These are phyloP conservation scores for Neoascia interrupta DNA, from an alignment of 2,888 invertebrate species.

Conservation along the genomic window DNA sequence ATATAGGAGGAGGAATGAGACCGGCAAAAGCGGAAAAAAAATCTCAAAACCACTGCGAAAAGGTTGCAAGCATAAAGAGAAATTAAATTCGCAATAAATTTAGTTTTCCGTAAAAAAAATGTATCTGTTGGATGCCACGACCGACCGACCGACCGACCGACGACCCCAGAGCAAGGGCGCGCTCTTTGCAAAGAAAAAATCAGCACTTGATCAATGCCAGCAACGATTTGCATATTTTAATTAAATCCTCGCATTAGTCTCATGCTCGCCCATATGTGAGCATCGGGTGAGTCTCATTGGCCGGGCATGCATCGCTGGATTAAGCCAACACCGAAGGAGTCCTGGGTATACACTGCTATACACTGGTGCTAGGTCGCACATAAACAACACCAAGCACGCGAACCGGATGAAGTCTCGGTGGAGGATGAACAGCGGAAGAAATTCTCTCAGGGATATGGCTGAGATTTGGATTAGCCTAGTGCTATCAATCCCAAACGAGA, in stretches of 20 bases:
- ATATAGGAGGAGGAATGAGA: neutral
- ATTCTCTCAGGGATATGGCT: conserved; percentile 51
- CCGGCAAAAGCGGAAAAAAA: neutral
- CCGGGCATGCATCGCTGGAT: conserved; percentile 55
- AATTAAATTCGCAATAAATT: conserved; percentile 78
- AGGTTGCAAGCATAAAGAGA: conserved; percentile 75
- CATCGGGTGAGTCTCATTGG: conserved; percentile 12
- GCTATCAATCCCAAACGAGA: conserved; percentile 58
- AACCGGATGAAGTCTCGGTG: conserved; percentile 41
- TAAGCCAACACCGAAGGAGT: conserved; percentile 52
- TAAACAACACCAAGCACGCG: conserved; percentile 56
- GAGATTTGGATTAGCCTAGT: conserved; percentile 64
- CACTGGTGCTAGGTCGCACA: conserved; percentile 40
- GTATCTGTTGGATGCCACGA: conserved; percentile 36
- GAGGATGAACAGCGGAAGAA: conserved; percentile 14
- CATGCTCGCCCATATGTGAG: conserved; percentile 65
- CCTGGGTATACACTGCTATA: neutral
- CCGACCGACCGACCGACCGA: neutral
- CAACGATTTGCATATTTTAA: conserved; percentile 80
- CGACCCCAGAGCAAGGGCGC: conserved; percentile 24
- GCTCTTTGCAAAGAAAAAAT: conserved; percentile 52
- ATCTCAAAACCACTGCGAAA: conserved; percentile 40
- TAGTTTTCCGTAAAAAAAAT: conserved; percentile 48
- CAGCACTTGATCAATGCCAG: conserved; percentile 79
- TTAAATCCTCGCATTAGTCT: conserved; percentile 78